Percentiles rank a stretch among this genome's conserved stretches.
These are phyloP conservation scores for Drosophila teissieri DNA, from an alignment of 1,140 invertebrate species.

Conservation along the genomic window DNA sequence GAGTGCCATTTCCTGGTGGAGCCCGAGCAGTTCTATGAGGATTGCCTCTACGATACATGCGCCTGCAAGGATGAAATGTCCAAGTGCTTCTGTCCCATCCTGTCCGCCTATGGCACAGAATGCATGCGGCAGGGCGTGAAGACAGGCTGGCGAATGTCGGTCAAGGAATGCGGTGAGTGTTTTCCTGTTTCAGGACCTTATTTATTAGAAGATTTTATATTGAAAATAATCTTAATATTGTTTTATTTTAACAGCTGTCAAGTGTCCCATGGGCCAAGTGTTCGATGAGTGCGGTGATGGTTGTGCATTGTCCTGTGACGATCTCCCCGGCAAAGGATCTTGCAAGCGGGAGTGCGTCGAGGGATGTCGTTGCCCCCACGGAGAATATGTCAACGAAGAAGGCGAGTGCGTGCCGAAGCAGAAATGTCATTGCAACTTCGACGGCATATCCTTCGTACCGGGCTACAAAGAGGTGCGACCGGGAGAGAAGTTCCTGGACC, in stretches of 20 bases:
- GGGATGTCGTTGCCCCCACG: slow-evolving; percentile 93
- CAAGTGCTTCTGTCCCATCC: slow-evolving; percentile 91
- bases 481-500: slow-evolving; percentile 87
- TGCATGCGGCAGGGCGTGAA: slow-evolving; percentile 90
- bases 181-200: background rate
- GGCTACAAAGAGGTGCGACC: slow-evolving; percentile 90
- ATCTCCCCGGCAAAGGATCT: slow-evolving; percentile 85
- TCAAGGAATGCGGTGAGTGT: slow-evolving; percentile 88
- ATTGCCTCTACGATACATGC: slow-evolving; percentile 95
- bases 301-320: slow-evolving; percentile 89
- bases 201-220: background rate
- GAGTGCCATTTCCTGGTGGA: slow-evolving; percentile 93
- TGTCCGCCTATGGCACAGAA: slow-evolving; percentile 91
- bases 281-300: slow-evolving; percentile 92
- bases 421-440: slow-evolving; percentile 91
- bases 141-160: slow-evolving; percentile 91
- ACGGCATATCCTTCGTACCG: slow-evolving; percentile 89
- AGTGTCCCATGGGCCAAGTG: slow-evolving; percentile 91
- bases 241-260: slow-evolving; percentile 85
- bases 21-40: slow-evolving; percentile 90
- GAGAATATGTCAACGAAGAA: slow-evolving; percentile 89
- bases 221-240: background rate
- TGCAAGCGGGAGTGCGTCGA: slow-evolving; percentile 89
- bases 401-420: slow-evolving; percentile 91
- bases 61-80: slow-evolving; percentile 89